phyloP scores from a whole-genome alignment of 2,888 invertebrate genomes.

The Phalera bucephala region DNA sequence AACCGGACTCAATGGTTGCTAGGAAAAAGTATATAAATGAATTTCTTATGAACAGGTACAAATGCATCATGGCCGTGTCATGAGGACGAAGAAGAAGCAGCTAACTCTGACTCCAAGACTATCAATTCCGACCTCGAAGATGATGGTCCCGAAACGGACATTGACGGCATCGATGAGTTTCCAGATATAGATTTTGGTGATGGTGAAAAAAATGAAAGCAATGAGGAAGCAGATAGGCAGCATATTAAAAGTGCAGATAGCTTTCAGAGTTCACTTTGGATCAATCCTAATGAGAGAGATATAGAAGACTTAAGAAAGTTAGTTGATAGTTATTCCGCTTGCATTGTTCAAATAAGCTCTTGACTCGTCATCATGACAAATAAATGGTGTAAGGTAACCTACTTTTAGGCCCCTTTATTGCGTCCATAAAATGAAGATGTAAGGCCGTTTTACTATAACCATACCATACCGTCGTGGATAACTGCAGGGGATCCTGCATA shows the following conservation, averaged over 20 bases:
- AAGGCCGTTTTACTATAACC: too few species aligned
- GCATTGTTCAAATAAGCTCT: too few species aligned
- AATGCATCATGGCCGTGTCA: constrained; percentile 73
- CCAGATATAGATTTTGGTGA: constrained; percentile 68
- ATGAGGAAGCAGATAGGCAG: constrained; percentile 50
- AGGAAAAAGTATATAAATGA: too few species aligned
- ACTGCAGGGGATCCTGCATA: too few species aligned
- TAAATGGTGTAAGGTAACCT: too few species aligned
- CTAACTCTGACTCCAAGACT: constrained; percentile 72
- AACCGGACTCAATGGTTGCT: too few species aligned
- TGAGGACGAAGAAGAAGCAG: constrained; percentile 73
- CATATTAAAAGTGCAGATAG: constrained; percentile 59
- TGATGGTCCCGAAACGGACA: constrained; percentile 58
- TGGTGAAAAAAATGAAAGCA: constrained; percentile 51
- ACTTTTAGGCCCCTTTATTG: too few species aligned
- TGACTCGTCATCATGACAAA: too few species aligned
- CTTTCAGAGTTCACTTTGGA: constrained; percentile 67
- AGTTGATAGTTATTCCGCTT: too few species aligned
- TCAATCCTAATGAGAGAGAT: constrained; percentile 77
- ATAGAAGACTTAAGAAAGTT: constrained; percentile 81
- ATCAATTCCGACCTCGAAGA: constrained; percentile 69
- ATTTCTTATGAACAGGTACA: constrained; percentile 55
- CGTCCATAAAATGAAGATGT: too few species aligned
- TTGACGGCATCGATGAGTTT: constrained; percentile 62
- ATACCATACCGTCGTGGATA: too few species aligned